phyloP scores from a whole-genome alignment of 1,140 invertebrate genomes.

The Cheumatopsyche charites region DNA sequence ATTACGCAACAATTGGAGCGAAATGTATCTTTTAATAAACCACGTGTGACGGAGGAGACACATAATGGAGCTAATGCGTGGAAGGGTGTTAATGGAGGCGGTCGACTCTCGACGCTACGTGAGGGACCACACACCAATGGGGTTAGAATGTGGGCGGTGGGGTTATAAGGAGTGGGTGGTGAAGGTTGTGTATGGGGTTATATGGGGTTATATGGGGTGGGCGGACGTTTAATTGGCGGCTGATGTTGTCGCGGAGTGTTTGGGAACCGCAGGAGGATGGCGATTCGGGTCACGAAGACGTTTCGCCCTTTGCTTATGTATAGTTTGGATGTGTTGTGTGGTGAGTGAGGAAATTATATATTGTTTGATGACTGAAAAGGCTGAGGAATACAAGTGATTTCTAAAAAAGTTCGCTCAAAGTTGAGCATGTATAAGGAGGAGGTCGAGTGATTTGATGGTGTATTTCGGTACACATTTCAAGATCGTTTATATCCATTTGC shows the following conservation, averaged over 20 bases:
- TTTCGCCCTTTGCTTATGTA: no score
- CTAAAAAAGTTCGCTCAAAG: no score
- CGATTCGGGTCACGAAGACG: conserved; percentile 5
- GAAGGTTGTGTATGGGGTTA: no score
- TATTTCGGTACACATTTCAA: no score
- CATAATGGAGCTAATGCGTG: conserved; percentile 40
- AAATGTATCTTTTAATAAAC: conserved; percentile 40
- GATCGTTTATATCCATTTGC: no score
- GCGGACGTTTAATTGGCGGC: conserved; percentile 31
- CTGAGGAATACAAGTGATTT: no score
- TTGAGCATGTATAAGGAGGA: no score
- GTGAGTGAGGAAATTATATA: no score
- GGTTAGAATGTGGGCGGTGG: not conserved
- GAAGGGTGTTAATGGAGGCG: conserved; percentile 7
- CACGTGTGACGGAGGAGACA: conserved; percentile 37
- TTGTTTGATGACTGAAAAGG: no score
- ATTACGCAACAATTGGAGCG: conserved; percentile 37
- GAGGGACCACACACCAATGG: not conserved
- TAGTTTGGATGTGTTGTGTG: no score
- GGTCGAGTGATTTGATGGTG: no score
- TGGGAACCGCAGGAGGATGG: not conserved
- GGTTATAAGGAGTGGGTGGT: not conserved
- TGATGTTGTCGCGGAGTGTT: conserved; percentile 24
- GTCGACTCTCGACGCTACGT: not conserved
- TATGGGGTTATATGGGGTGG: not conserved